Evolutionary conservation across 2,113 vertebrate species (phyloP).

Genomic region (Fregata magnificens): DNA sequence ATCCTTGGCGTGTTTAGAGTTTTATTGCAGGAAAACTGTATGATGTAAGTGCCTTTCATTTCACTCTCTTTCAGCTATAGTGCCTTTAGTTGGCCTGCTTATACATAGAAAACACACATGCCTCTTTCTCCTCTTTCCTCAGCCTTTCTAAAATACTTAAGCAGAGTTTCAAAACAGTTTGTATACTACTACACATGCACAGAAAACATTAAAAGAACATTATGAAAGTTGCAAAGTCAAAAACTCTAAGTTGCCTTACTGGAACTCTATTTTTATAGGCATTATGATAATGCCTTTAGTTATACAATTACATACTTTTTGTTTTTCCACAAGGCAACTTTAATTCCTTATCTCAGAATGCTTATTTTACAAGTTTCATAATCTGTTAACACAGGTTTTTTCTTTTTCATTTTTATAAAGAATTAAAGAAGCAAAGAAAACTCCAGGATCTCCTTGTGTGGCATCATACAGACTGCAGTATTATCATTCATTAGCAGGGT

Average conservation of each 20-base stretch:
- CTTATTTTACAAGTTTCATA: background rate
- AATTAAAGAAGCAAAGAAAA: background rate
- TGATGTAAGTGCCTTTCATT: slow-evolving; percentile 10
- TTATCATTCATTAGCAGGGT: background rate
- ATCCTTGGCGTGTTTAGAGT: background rate
- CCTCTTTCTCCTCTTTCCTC: background rate
- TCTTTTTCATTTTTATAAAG: background rate
- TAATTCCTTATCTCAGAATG: background rate
- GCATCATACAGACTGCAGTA: background rate
- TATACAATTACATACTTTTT: background rate
- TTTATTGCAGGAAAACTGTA: slow-evolving; percentile 16
- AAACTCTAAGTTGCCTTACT: background rate
- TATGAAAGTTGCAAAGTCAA: background rate
- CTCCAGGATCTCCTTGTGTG: background rate
- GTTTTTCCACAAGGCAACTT: background rate
- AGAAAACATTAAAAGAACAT: background rate
- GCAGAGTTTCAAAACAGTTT: background rate
- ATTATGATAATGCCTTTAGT: background rate
- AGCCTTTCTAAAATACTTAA: background rate
- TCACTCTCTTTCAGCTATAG: background rate
- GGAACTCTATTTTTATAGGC: background rate
- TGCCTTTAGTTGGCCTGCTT: background rate
- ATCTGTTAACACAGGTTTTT: background rate
- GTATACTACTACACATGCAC: background rate
- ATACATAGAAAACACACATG: background rate